phyloP scores from a whole-genome alignment of 2,888 invertebrate species.

The Dendrolimus houi region DNA sequence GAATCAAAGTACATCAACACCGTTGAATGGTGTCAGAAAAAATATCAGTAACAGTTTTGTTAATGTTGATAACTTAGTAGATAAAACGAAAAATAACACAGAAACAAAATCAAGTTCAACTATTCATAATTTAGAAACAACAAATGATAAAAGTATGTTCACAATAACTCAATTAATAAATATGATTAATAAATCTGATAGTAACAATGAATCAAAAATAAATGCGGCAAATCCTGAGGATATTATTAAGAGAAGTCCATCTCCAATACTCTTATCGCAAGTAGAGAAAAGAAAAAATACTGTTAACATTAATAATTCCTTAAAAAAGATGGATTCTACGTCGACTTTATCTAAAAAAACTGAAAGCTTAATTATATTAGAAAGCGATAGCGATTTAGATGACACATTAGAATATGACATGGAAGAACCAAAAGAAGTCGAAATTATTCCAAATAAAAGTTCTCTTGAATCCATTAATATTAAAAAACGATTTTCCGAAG shows the following conservation, averaged over 20 bases:
- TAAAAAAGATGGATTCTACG: conserved; percentile 10
- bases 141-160: conserved; percentile 52
- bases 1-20: conserved; percentile 28
- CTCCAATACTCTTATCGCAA: conserved; percentile 58
- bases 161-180: conserved; percentile 65
- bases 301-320: not conserved
- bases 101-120: conserved; percentile 12
- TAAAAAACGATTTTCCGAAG: conserved; percentile 29
- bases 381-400: conserved; percentile 56
- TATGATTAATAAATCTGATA: conserved; percentile 51
- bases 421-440: conserved; percentile 14
- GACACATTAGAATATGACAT: conserved; percentile 34
- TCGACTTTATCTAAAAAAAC: conserved; percentile 14
- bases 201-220: conserved; percentile 16
- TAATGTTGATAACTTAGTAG: conserved; percentile 14
- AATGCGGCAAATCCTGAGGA: conserved; percentile 6
- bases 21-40: conserved; percentile 25
- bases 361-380: conserved; percentile 46
- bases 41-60: conserved; percentile 22
- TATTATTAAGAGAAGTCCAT: conserved; percentile 34
- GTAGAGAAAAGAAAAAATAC: conserved; percentile 31
- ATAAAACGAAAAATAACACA: conserved; percentile 10
- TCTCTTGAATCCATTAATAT: conserved; percentile 4
- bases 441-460: conserved; percentile 3
- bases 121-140: conserved; percentile 21